A percentile compares a stretch with the other conserved stretches of the same genome.
phyloP scores from a whole-genome alignment of 2,113 vertebrate species.

The Ageneiosus marmoratus region DNA sequence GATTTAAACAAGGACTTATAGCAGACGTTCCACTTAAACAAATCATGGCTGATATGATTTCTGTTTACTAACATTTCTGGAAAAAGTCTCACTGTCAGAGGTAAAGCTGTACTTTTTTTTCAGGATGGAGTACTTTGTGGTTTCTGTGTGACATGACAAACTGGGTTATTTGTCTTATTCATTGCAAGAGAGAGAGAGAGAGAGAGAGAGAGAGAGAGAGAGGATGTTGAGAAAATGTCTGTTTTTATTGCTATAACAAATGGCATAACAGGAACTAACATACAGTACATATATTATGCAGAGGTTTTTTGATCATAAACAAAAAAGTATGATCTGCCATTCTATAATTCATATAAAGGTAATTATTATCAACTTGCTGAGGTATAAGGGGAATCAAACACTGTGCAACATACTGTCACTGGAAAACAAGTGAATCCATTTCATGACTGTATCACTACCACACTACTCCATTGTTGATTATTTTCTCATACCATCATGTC shows the following conservation, averaged over 20 bases:
- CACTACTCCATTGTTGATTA: background rate
- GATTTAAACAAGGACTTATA: background rate
- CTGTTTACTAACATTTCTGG: background rate
- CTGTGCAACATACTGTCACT: background rate
- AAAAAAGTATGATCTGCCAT: background rate
- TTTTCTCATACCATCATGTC: background rate
- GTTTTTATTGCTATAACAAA: background rate
- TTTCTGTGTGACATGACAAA: background rate
- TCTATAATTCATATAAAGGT: background rate
- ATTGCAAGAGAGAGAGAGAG: background rate
- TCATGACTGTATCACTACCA: background rate
- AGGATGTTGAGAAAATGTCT: background rate
- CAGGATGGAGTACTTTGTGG: background rate
- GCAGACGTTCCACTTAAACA: background rate
- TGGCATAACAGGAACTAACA: background rate
- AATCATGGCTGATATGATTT: background rate
- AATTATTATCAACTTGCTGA: background rate
- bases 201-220: no score
- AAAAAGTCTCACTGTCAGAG: background rate
- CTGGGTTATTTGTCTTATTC: background rate
- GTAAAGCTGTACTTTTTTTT: background rate
- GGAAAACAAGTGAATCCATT: background rate
- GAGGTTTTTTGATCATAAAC: background rate
- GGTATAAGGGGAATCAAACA: background rate
- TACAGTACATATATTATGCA: no score